phyloP scores from a whole-genome alignment of 2,888 invertebrate genomes.

The Plagodis pulveraria region DNA sequence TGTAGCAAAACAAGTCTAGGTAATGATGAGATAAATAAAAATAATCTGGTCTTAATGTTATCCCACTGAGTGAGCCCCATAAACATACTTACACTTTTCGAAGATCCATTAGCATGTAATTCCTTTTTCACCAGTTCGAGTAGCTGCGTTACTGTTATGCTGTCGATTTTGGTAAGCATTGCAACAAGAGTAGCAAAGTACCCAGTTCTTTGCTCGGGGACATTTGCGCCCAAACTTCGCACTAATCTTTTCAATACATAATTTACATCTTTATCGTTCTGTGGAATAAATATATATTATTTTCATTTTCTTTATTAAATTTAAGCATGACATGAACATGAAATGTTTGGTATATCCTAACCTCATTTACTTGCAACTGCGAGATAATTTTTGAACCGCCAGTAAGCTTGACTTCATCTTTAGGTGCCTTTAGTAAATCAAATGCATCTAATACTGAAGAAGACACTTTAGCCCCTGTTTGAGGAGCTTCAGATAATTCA shows the following conservation, averaged over 20 bases:
- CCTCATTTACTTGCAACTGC: slow-evolving; percentile 68
- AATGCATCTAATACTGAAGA: slow-evolving; percentile 75
- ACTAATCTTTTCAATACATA: slow-evolving; percentile 89
- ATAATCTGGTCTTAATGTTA: too few species aligned
- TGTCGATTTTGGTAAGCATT: slow-evolving; percentile 79
- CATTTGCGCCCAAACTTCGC: slow-evolving; percentile 89
- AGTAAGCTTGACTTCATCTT: slow-evolving; percentile 66
- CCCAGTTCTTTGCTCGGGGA: slow-evolving; percentile 86
- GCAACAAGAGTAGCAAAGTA: slow-evolving; percentile 89
- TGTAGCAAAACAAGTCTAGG: too few species aligned
- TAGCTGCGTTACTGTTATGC: slow-evolving; percentile 80
- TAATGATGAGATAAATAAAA: too few species aligned
- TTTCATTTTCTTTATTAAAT: too few species aligned
- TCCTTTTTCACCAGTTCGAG: slow-evolving; percentile 87
- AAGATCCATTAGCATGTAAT: slow-evolving; percentile 86
- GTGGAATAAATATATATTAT: slow-evolving; percentile 38
- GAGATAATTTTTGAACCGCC: slow-evolving; percentile 76
- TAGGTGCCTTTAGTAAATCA: slow-evolving; percentile 65
- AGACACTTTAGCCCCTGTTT: slow-evolving; percentile 56
- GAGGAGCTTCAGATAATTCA: slow-evolving; percentile 42
- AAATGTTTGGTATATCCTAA: slow-evolving; percentile 47
- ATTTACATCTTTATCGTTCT: slow-evolving; percentile 86
- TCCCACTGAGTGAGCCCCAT: too few species aligned
- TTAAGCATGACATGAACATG: too few species aligned
- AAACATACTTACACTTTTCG: slow-evolving; percentile 86